Evolutionary conservation across 2,888 invertebrate species (phyloP).

Genomic region (Amphipyra berbera): DNA sequence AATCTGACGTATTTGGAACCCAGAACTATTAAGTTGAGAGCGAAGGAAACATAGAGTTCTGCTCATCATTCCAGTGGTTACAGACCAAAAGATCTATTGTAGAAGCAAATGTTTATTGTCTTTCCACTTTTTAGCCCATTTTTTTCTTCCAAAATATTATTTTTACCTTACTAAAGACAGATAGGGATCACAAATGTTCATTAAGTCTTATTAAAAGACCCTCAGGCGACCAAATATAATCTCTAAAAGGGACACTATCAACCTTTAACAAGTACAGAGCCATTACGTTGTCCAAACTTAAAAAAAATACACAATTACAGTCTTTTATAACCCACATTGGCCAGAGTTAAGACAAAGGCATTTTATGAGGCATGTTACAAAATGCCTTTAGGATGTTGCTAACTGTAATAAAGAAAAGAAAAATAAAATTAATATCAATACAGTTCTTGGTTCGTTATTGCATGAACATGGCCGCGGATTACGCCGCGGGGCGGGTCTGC

Average conservation of each 20-base stretch:
- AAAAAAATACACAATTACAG: neutral
- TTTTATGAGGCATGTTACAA: constrained; percentile 15
- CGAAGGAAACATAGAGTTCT: too few species aligned
- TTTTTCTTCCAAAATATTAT: too few species aligned
- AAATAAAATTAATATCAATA: constrained; percentile 40
- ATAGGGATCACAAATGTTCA: too few species aligned
- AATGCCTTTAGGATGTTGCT: constrained; percentile 27
- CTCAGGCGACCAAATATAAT: neutral
- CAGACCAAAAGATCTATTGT: too few species aligned
- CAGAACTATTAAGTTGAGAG: too few species aligned
- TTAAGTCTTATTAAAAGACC: neutral
- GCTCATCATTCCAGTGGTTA: too few species aligned
- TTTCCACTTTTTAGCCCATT: too few species aligned
- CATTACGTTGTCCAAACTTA: neutral
- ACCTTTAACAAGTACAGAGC: neutral
- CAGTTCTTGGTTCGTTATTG: constrained; percentile 47
- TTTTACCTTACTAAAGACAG: too few species aligned
- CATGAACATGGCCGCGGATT: constrained; percentile 48
- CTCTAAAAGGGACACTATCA: neutral
- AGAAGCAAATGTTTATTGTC: too few species aligned
- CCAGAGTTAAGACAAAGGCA: neutral
- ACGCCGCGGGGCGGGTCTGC: constrained; percentile 46
- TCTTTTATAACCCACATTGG: neutral
- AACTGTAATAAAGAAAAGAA: constrained; percentile 24
- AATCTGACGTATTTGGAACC: too few species aligned